Evolutionary conservation across 2,888 invertebrate species (phyloP), one percentile per base, ranked within the genome.

Genomic region (Anoncus sp.): DNA sequence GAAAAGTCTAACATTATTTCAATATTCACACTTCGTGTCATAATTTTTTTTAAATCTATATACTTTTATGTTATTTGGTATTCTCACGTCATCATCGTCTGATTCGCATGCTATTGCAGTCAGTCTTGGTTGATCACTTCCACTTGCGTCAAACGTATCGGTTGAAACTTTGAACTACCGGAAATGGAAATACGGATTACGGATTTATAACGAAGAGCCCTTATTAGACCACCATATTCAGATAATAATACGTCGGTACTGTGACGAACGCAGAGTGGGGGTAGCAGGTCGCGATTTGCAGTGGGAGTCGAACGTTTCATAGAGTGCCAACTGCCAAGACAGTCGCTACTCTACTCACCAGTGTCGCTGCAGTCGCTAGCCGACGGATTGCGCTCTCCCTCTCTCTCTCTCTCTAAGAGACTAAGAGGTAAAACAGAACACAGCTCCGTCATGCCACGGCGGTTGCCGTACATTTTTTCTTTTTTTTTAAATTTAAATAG

Each of bases 401-500:
- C 20, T 49, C 22, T 49, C 49, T 22, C 49, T 49, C 49, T 22
- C 20, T 49, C 49, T 49, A 18, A 9, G 20, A 2, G 5, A 10
- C 49, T 22, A 18, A 20, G 20, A 20, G 22, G 20, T 49, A 49
- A 49, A 49, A 49, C 49, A 49, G 49, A 49, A 49, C 22, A 22
- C 18, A 49, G 10, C 20, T 49, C 20, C 49, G 18, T 49, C 49
- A 22, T 22, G 20, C 49, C 18, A 49, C 18, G 62, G 27, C 62
- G 7, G 16, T 4, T n/a, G 10, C 10, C 47, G 62, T 62, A 45
- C 27, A 45, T 62, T 47, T 59, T n/a, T 20, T 45, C 27, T 45
- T 62, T 45, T 62, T 47, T 62, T 62, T 47, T 27, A 27, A 31
- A 55, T 24, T 49, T 20, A 18, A 45, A 45, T 16, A 45, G 45